A percentile compares a stretch with the other conserved stretches of the same genome.
Evolutionary conservation across 2,797 vertebrate species (phyloP).

Genomic region (Aythya fuligula): DNA sequence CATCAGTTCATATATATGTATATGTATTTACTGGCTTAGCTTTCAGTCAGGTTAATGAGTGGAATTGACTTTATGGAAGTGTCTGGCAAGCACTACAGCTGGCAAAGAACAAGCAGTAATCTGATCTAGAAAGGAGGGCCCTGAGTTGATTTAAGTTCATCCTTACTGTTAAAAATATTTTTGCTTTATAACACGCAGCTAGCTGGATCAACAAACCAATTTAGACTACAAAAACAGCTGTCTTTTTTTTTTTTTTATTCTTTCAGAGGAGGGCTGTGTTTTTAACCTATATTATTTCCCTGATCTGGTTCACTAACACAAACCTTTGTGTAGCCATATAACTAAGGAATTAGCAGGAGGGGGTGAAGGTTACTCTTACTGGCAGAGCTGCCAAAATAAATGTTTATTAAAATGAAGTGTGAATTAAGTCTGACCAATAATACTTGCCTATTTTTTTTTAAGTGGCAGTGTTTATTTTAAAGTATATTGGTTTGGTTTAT

Average conservation of each 20-base stretch:
- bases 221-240: neutral
- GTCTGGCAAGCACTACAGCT: neutral
- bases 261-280: neutral
- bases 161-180: neutral
- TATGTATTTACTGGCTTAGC: neutral
- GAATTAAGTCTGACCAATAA: neutral
- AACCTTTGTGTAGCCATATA: constrained; percentile 18
- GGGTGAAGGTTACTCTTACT: constrained; percentile 4
- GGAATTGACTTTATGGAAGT: neutral
- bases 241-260: neutral
- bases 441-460: neutral
- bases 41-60: neutral
- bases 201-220: neutral
- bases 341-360: neutral
- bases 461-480: neutral
- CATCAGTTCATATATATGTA: neutral
- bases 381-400: constrained; percentile 20
- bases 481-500: neutral
- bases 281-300: neutral
- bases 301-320: neutral
- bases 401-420: neutral
- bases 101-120: neutral
- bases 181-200: neutral
- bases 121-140: neutral
- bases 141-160: neutral